Conservation (phyloP, 2,888 invertebrate genomes). For the Parthenolecanium corni region DNA sequence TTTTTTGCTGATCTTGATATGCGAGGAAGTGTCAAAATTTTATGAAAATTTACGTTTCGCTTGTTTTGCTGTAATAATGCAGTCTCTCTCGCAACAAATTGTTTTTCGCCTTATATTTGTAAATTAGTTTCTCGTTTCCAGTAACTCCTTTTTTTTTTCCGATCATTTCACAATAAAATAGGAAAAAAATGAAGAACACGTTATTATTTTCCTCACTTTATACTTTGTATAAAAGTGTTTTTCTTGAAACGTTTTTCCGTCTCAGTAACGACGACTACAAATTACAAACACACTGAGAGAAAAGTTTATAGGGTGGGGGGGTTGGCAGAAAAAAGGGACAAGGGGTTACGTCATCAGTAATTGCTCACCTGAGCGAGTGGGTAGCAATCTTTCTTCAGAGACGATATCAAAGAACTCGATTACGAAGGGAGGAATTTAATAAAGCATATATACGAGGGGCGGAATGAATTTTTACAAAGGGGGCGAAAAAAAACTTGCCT, state of each 20-base stretch:
- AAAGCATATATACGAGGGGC: constrained; percentile 8
- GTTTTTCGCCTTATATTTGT: too few species aligned
- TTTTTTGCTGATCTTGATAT: too few species aligned
- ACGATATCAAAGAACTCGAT: constrained; percentile 25
- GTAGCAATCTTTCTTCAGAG: constrained; percentile 21
- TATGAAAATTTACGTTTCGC: too few species aligned
- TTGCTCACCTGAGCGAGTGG: constrained; percentile 21
- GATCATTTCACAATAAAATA: too few species aligned
- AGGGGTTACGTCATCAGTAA: constrained; percentile 22
- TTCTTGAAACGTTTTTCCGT: constrained; percentile 24
- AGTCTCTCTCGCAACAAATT: too few species aligned
- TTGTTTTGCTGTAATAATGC: too few species aligned
- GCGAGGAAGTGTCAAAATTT: too few species aligned
- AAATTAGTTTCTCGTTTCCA: too few species aligned
- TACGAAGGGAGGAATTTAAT: constrained; percentile 24
- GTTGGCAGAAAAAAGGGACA: neutral
- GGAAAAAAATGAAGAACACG: neutral
- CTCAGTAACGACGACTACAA: constrained; percentile 15
- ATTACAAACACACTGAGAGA: constrained; percentile 12
- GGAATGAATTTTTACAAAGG: constrained; percentile 1
- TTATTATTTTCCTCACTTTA: constrained; percentile 6
- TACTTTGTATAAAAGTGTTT: constrained; percentile 13
- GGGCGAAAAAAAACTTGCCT: constrained; percentile 11
- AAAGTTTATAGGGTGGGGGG: too few species aligned
- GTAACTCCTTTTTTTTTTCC: too few species aligned